These are phyloP conservation scores for Cosmia trapezina DNA, from an alignment of 2,888 invertebrate species.

Conservation along the genomic window DNA sequence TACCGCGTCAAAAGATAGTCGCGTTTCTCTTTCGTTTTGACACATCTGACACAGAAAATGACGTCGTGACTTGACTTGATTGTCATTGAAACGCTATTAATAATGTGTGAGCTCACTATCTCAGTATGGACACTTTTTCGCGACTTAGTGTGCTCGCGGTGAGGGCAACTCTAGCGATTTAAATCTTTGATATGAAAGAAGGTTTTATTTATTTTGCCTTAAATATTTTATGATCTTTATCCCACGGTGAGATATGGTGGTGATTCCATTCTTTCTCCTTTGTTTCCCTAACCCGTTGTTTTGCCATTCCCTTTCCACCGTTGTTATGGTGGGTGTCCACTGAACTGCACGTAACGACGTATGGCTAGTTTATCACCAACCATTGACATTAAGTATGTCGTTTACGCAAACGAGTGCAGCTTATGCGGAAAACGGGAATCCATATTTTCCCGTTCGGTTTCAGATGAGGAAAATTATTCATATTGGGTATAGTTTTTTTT, in stretches of 20 bases:
- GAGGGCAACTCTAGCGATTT: too few relatives aligned
- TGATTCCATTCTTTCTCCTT: background rate
- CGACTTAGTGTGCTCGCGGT: too few relatives aligned
- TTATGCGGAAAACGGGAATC: conserved; percentile 22
- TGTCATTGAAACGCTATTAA: too few relatives aligned
- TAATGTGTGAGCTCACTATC: too few relatives aligned
- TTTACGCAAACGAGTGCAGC: conserved; percentile 39
- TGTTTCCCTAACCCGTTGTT: background rate
- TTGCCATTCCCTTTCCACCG: background rate
- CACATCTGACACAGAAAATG: too few relatives aligned
- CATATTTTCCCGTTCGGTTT: conserved; percentile 35
- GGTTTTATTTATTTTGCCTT: background rate
- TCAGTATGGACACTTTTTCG: too few relatives aligned
- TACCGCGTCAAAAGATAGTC: too few relatives aligned
- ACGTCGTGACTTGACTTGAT: too few relatives aligned
- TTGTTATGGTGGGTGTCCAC: conserved; percentile 5
- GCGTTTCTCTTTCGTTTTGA: too few relatives aligned
- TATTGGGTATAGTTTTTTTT: conserved; percentile 1
- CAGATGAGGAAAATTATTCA: conserved; percentile 6
- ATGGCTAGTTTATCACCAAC: conserved; percentile 28
- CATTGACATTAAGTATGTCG: conserved; percentile 36
- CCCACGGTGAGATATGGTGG: background rate
- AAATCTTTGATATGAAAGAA: too few relatives aligned
- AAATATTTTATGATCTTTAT: background rate
- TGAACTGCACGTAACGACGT: conserved; percentile 19